Base-by-base conservation (phyloP, 2,113 vertebrate genomes). In the Taurulus bubalis region DNA sequence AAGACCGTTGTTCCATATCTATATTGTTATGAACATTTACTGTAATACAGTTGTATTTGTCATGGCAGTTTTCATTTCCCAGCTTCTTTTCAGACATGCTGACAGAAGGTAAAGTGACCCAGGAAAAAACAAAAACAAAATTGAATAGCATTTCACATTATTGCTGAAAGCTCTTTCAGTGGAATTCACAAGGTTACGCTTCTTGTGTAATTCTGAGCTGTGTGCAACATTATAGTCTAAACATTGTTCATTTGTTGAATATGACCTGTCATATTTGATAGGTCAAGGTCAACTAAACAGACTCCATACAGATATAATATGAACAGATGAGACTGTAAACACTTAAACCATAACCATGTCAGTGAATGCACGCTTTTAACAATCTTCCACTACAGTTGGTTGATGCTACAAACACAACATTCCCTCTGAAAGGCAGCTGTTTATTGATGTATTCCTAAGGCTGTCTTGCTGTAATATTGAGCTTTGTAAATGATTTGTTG, bases 371-470 rank as follows among this genome's bases (percentile, higher is more conserved):
- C 0, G 11, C 47, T 78, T 82, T 74, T 24, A 65, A 8, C 11
- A 59, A 22, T 59, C n/a, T 32, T 53, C 42, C 8, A 32, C 8
- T 7, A 1, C 73, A 71, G 2, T 26, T 2, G 4, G 80, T 42
- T 56, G 60, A 85, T 0, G 0, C 28, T 6, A 8, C 69, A 90
- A 80, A 75, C 28, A 76, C 26, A 10, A 66, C 63, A 22, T 71
- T 59, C 28, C 5, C 9, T 0, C 12, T 51, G 53, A 75, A 55
- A 67, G 30, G 40, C 64, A 55, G 18, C 3, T 20, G 30, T 45
- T 42, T 42, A 42, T 42, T 8, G n/a, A n/a, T n/a, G n/a, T 42
- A 14, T 58, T 80, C 34, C 12, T 38, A 49, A 22, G 22, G 59
- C 12, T 24, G 4, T 60, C 11, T n/a, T 15, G 1, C 1, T 51